A percentile compares a stretch with the other conserved stretches of the same genome.
Evolutionary conservation across 2,113 vertebrate species (phyloP).

Genomic region (Spermophilus dauricus): DNA sequence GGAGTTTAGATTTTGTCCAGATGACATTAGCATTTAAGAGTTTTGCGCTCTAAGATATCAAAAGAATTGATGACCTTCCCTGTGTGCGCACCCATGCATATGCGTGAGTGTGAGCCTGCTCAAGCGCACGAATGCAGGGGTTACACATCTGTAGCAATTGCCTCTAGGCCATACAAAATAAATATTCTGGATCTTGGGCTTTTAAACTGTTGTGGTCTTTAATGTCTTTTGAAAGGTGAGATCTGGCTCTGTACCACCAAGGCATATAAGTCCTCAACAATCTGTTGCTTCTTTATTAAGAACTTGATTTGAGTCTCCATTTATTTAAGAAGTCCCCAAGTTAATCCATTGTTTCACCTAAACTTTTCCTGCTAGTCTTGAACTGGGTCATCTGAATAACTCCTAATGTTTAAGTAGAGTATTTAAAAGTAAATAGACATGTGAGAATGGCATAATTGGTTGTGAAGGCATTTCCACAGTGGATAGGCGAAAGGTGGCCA

Average conservation of each 20-base stretch:
- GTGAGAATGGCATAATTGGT: constrained; percentile 83
- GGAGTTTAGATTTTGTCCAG: constrained; percentile 23
- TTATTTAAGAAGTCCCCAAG: background rate
- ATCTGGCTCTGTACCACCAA: background rate
- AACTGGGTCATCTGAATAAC: constrained; percentile 64
- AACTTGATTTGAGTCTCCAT: background rate
- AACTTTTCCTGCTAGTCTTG: constrained; percentile 33
- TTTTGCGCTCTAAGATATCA: constrained; percentile 42
- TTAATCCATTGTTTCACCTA: constrained; percentile 27
- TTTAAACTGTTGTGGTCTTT: background rate
- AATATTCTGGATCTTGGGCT: background rate
- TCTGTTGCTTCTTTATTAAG: constrained; percentile 15
- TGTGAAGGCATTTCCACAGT: constrained; percentile 79
- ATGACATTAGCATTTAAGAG: background rate
- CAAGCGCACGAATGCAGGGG: background rate
- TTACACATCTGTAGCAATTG: background rate
- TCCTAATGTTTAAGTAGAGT: constrained; percentile 75
- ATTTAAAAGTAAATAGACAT: constrained; percentile 81
- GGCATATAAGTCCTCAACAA: background rate
- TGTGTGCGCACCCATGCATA: too few relatives aligned
- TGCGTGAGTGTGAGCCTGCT: too few relatives aligned
- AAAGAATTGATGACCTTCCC: background rate
- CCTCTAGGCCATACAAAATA: background rate
- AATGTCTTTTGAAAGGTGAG: constrained; percentile 17
- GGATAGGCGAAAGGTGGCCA: constrained; percentile 76